Conservation (phyloP, 2,888 invertebrate genomes). For the Heliconius ismenius region DNA sequence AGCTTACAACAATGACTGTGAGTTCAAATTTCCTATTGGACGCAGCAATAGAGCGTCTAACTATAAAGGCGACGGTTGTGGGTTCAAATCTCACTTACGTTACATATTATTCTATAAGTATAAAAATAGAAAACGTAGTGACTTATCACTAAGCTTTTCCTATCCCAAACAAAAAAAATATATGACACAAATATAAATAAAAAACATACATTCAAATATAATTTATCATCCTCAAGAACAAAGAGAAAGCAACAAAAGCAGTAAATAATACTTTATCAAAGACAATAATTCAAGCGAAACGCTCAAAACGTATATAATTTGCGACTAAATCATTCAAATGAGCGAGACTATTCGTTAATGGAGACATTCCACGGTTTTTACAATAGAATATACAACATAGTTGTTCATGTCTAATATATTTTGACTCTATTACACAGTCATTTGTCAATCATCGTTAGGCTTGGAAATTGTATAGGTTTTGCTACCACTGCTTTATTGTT, state of each 20-base stretch:
- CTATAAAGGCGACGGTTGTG: too few relatives aligned
- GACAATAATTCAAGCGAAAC: slow-evolving; percentile 59
- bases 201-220: slow-evolving; percentile 22
- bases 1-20: not conserved
- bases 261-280: slow-evolving; percentile 69
- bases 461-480: slow-evolving; percentile 21
- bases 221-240: slow-evolving; percentile 30
- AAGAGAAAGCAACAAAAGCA: slow-evolving; percentile 61
- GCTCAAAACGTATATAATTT: slow-evolving; percentile 66
- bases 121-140: too few relatives aligned
- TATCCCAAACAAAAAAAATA: slow-evolving; percentile 21
- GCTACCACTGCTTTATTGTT: slow-evolving; percentile 45
- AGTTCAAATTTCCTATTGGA: slow-evolving; percentile 20
- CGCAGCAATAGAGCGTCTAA: too few relatives aligned
- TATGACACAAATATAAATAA: not conserved
- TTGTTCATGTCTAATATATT: slow-evolving; percentile 12
- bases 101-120: too few relatives aligned
- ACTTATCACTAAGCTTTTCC: not conserved
- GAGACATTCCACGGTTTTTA: slow-evolving; percentile 47
- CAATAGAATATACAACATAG: slow-evolving; percentile 11
- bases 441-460: slow-evolving; percentile 68
- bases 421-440: slow-evolving; percentile 53
- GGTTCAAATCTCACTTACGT: too few relatives aligned
- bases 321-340: slow-evolving; percentile 64
- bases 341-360: slow-evolving; percentile 58